These are phyloP conservation scores for Chloroceryle aenea DNA, from an alignment of 2,113 vertebrate genomes.

Conservation along the genomic window DNA sequence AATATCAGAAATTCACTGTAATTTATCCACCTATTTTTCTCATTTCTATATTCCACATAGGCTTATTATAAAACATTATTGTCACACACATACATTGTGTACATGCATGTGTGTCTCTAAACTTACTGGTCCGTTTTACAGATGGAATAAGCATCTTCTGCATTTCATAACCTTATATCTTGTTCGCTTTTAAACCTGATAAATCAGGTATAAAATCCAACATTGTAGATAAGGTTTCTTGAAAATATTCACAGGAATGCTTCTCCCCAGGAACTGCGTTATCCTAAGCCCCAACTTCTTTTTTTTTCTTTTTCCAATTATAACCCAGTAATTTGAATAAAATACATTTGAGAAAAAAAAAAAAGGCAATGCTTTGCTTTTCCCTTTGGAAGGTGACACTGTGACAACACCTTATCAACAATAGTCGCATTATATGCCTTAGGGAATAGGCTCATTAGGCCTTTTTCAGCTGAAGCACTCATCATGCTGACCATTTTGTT, in stretches of 20 bases:
- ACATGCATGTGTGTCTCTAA: not conserved
- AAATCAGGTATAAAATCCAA: too few species aligned
- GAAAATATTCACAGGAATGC: not conserved
- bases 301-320: not conserved
- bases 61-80: not conserved
- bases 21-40: conserved; percentile 29
- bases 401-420: not conserved
- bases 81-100: not conserved
- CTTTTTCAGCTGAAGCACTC: not conserved
- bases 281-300: not conserved
- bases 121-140: not conserved
- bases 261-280: not conserved
- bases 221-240: not conserved
- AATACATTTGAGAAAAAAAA: not conserved
- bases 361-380: not conserved
- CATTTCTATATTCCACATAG: not conserved
- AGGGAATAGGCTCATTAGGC: not conserved
- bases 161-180: not conserved
- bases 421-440: not conserved
- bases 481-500: not conserved
- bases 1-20: conserved; percentile 15
- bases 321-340: not conserved
- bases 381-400: not conserved
- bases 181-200: not conserved
- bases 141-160: not conserved